Evolutionary conservation across 2,797 vertebrate species (phyloP).

Genomic region (Scolopax rusticola): DNA sequence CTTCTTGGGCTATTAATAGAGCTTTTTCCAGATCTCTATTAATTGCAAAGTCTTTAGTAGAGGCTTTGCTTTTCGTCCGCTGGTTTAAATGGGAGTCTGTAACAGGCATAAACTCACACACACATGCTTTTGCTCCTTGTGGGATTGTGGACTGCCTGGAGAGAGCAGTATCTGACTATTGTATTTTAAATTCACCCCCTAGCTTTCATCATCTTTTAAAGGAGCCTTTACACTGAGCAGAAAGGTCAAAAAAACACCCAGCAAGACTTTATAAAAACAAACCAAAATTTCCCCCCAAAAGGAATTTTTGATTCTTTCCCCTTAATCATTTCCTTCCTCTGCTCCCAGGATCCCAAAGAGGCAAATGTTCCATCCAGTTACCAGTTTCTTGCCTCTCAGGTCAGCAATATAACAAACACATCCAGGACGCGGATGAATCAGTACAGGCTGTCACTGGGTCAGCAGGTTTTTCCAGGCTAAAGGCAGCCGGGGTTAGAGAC

Average conservation of each 20-base stretch:
- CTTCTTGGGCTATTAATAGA: not conserved
- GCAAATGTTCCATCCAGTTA: slow-evolving; percentile 10
- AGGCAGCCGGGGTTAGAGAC: not conserved
- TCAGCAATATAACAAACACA: slow-evolving; percentile 20
- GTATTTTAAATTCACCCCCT: slow-evolving; percentile 32
- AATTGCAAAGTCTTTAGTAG: not conserved
- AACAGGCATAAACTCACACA: not conserved
- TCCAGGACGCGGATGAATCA: not conserved
- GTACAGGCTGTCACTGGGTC: not conserved
- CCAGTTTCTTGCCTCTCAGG: slow-evolving; percentile 8
- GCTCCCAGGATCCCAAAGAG: slow-evolving; percentile 42
- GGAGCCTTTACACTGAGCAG: not conserved
- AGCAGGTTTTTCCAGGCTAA: slow-evolving; percentile 49
- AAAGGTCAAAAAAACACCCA: slow-evolving; percentile 57
- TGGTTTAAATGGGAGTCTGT: not conserved
- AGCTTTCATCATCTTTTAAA: slow-evolving; percentile 27
- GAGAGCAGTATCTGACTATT: not conserved
- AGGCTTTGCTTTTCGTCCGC: not conserved
- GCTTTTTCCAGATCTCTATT: not conserved
- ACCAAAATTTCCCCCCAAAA: not conserved
- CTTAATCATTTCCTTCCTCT: slow-evolving; percentile 64
- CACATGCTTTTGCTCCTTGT: not conserved
- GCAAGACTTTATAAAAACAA: slow-evolving; percentile 53
- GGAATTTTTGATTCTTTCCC: slow-evolving; percentile 10
- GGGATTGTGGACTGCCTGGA: not conserved